A percentile compares a stretch with the other conserved stretches of the same genome.
Conservation (phyloP, 2,797 vertebrate species). For the Spinibarbus caldwelli region DNA sequence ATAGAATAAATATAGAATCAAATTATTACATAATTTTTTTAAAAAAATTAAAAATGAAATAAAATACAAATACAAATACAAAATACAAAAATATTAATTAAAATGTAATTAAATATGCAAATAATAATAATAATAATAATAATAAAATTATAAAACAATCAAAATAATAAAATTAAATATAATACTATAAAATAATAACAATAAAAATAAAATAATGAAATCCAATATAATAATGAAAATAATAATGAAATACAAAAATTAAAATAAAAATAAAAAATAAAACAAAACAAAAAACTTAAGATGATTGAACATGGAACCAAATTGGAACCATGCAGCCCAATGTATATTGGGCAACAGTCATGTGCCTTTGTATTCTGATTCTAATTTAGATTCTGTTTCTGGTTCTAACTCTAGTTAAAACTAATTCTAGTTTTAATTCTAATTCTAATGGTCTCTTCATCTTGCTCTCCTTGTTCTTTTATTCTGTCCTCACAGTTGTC, state of each 20-base stretch:
- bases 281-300: background rate
- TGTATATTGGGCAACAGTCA: background rate
- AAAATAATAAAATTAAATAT: background rate
- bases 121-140: background rate
- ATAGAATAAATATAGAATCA: background rate
- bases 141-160: background rate
- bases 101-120: background rate
- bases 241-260: background rate
- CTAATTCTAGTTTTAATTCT: conserved; percentile 1
- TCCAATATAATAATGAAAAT: background rate
- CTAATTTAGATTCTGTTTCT: conserved; percentile 16
- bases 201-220: background rate
- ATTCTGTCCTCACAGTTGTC: conserved; percentile 84
- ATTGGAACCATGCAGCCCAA: background rate
- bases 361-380: background rate
- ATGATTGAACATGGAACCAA: background rate
- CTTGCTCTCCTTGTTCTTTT: conserved; percentile 66
- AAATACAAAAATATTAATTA: background rate
- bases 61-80: background rate
- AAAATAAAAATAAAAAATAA: background rate
- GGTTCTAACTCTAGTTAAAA: background rate
- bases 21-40: no score
- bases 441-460: conserved; percentile 1
- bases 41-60: background rate
- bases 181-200: background rate